Percentiles rank a stretch among this genome's conserved stretches.
phyloP scores from a whole-genome alignment of 1,140 invertebrate genomes.

The Diabrotica virgifera region DNA sequence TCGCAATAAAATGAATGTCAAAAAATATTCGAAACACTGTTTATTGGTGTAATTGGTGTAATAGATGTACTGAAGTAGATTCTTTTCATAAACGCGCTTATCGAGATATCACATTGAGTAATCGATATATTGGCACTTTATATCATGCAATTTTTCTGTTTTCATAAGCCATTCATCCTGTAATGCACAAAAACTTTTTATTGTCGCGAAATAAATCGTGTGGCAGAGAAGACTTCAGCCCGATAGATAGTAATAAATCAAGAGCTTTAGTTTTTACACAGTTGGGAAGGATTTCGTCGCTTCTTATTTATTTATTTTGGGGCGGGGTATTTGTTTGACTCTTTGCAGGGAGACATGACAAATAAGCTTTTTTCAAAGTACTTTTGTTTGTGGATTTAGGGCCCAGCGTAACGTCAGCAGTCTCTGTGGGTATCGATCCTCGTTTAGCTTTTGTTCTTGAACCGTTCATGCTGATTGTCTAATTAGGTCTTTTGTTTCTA shows the following conservation, averaged over 20 bases:
- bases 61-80: no score
- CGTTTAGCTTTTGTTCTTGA: neutral
- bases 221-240: neutral
- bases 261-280: neutral
- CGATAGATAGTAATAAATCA: neutral
- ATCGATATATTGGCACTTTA: no score
- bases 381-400: neutral
- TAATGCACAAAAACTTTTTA: neutral
- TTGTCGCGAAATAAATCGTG: neutral
- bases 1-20: no score
- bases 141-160: no score
- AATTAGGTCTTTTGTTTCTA: no score
- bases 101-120: no score
- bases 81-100: no score
- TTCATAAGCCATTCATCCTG: neutral
- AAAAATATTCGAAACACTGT: no score
- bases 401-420: neutral
- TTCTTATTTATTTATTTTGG: slow-evolving; percentile 1
- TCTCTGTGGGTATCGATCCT: neutral
- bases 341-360: neutral
- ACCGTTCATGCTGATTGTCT: neutral
- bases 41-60: no score
- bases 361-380: slow-evolving; percentile 3
- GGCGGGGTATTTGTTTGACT: neutral
- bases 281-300: neutral